Conservation (phyloP, 2,888 invertebrate species). For the Tetragnatha montana region DNA sequence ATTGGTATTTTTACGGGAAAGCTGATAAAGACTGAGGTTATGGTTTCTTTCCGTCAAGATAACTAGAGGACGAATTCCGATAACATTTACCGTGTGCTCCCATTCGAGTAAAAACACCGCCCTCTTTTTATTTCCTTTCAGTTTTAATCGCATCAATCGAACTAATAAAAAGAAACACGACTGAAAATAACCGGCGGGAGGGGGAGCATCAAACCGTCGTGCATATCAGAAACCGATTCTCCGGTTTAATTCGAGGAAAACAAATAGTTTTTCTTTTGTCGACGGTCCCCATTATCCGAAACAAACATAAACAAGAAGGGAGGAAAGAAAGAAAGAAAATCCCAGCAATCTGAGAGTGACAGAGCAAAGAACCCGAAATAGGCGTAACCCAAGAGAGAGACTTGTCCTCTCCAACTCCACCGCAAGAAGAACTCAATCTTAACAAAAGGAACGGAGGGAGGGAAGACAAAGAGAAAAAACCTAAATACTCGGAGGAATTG, state of each 20-base stretch:
- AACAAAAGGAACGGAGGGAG: constrained; percentile 43
- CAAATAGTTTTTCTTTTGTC: constrained; percentile 43
- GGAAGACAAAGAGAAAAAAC: constrained; percentile 37
- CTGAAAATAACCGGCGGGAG: too few species aligned
- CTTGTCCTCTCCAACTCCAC: constrained; percentile 61
- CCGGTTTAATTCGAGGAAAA: background rate
- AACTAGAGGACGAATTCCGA: too few species aligned
- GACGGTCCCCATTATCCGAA: constrained; percentile 43
- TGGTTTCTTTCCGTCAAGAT: too few species aligned
- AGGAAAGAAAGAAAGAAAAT: constrained; percentile 30
- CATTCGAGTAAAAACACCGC: too few species aligned
- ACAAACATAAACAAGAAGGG: constrained; percentile 52
- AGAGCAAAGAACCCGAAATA: constrained; percentile 68
- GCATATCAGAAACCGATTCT: background rate
- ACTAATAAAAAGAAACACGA: too few species aligned
- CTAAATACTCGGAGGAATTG: constrained; percentile 64
- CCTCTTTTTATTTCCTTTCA: too few species aligned
- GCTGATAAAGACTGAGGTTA: too few species aligned
- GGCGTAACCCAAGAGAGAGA: constrained; percentile 66
- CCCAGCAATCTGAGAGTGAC: constrained; percentile 68
- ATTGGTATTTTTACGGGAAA: too few species aligned
- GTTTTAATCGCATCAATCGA: too few species aligned
- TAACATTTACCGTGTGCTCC: too few species aligned
- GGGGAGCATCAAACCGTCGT: background rate
- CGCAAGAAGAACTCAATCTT: constrained; percentile 68